Conservation (phyloP, 2,797 vertebrate genomes). For the Tadarida brasiliensis region DNA sequence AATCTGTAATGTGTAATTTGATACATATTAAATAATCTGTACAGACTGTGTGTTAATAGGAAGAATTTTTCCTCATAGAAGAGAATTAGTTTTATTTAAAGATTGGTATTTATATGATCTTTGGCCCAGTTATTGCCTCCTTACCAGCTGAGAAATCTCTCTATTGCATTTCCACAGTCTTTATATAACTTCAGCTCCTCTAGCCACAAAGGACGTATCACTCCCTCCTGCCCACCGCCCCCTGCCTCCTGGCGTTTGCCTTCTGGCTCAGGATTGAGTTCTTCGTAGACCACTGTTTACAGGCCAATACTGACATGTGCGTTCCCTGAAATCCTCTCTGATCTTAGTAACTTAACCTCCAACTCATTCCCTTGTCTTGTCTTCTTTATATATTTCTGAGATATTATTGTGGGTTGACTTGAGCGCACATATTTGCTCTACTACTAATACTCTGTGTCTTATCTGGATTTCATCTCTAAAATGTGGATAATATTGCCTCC, state of each 20-base stretch:
- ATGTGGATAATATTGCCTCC: neutral
- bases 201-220: neutral
- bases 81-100: slow-evolving; percentile 5
- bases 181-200: neutral
- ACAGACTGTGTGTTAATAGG: neutral
- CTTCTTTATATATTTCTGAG: slow-evolving; percentile 30
- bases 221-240: accelerated
- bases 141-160: neutral
- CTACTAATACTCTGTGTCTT: neutral
- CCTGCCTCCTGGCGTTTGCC: neutral
- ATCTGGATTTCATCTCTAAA: slow-evolving; percentile 37
- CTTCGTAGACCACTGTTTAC: neutral
- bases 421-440: slow-evolving; percentile 60
- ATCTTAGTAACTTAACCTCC: slow-evolving; percentile 34
- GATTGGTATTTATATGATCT: neutral
- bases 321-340: slow-evolving; percentile 40
- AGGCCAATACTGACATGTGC: neutral
- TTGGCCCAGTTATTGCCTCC: neutral
- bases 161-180: neutral
- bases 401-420: slow-evolving; percentile 16
- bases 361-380: neutral
- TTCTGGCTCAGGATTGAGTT: neutral
- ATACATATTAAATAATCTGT: neutral
- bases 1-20: neutral
- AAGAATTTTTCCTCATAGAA: neutral